phyloP scores from a whole-genome alignment of 2,797 vertebrate species.

The Scarus forsteni region DNA sequence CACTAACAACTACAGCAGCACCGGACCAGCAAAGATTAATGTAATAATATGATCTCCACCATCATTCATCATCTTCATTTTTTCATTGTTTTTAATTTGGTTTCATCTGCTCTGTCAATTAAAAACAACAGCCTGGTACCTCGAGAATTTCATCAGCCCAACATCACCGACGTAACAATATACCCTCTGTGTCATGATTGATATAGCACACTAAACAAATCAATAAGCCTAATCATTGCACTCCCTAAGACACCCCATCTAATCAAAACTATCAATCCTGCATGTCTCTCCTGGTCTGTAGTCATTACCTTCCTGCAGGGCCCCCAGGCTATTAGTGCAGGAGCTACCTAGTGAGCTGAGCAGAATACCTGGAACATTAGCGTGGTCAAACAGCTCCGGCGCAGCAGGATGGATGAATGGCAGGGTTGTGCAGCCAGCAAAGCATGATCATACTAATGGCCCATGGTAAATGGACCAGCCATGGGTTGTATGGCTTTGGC shows the following conservation, averaged over 20 bases:
- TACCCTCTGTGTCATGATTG: slow-evolving; percentile 63
- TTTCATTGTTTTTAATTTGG: slow-evolving; percentile 25
- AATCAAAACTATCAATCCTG: slow-evolving; percentile 84
- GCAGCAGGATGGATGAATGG: slow-evolving; percentile 72
- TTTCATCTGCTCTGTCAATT: slow-evolving; percentile 57
- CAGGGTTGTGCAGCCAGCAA: slow-evolving; percentile 61
- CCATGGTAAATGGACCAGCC: slow-evolving; percentile 82
- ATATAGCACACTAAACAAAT: slow-evolving; percentile 74
- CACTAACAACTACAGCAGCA: background rate
- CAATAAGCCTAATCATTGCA: slow-evolving; percentile 71
- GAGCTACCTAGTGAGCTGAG: slow-evolving; percentile 70
- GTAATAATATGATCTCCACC: slow-evolving; percentile 26
- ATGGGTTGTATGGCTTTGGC: slow-evolving; percentile 54
- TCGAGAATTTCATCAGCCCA: slow-evolving; percentile 50
- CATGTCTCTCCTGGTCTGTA: slow-evolving; percentile 61
- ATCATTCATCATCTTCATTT: slow-evolving; percentile 31
- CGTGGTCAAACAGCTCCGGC: slow-evolving; percentile 64
- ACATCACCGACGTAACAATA: slow-evolving; percentile 48
- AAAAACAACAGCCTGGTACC: slow-evolving; percentile 45
- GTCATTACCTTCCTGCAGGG: slow-evolving; percentile 72
- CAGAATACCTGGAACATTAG: slow-evolving; percentile 66
- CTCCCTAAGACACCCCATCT: slow-evolving; percentile 72
- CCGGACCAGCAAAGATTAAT: slow-evolving; percentile 11
- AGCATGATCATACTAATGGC: slow-evolving; percentile 83
- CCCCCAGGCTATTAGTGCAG: slow-evolving; percentile 64